Evolutionary conservation across 2,888 invertebrate species (phyloP), one percentile per base, ranked within the genome.

Genomic region (Pseudococcus longispinus): DNA sequence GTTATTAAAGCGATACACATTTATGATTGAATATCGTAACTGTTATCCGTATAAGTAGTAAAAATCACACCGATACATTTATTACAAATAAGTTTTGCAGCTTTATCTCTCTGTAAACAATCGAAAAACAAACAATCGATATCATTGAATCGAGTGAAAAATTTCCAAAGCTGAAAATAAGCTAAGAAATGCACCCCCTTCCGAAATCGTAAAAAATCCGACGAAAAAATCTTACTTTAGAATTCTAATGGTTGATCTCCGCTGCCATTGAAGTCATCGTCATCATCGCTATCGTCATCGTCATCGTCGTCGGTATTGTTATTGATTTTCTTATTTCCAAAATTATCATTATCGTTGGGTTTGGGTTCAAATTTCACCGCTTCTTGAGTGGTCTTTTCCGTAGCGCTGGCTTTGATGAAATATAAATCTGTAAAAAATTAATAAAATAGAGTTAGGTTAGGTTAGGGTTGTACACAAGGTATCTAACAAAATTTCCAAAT

Each of bases 211-310:
- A 9, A 37, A 5, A 1, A 37, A 37, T 37, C 9, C 4, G 11
- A 60, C 20, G 18, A 6, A 20, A 60, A 60, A 60, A 60, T 60
- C 60, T 23, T 42, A 74, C 65, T 89, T 92, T 94, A 95, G 91
- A 95, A 95, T 91, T 95, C 94, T 90, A 94, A 91, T 88, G 95
- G 94, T 91, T 94, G 94, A 91, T 95, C 94, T 90, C 95, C 94
- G 89, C 95, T 95, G 88, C 95, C 94, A 91, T 95, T 96, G 90
- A 94, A 91, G 90, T 94, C 94, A 89, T 94, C 93, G 88, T 93
- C 92, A 87, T 93, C 92, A 89, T 94, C 94, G 89, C 93, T 92
- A 88, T 93, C 94, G 89, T 93, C 93, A 89, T 93, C 95, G 90
- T 96, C 96, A 91, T 95, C 96, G 90, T 96, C 94, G 89, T 94